Conservation (phyloP, 1,140 invertebrate genomes). For the Chlorops oryzae region DNA sequence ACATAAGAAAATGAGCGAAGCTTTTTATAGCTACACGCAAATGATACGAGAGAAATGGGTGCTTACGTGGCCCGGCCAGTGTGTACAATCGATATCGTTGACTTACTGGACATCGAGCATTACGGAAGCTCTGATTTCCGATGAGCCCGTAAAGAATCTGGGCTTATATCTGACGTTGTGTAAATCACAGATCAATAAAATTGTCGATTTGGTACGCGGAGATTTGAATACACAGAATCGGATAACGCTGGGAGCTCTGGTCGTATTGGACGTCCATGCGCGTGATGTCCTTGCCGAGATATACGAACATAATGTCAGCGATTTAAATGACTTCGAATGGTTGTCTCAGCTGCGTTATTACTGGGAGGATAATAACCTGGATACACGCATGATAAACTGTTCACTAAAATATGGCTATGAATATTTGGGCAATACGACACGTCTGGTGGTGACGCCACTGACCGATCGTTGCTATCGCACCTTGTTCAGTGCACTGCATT, state of each 20-base stretch:
- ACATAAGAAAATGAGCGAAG: slow-evolving; percentile 59
- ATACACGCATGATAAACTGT: slow-evolving; percentile 89
- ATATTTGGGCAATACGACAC: slow-evolving; percentile 84
- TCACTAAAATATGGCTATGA: slow-evolving; percentile 89
- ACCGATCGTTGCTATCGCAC: slow-evolving; percentile 92
- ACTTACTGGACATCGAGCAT: slow-evolving; percentile 86
- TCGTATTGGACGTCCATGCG: slow-evolving; percentile 89
- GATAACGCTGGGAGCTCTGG: slow-evolving; percentile 80
- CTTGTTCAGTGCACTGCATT: slow-evolving; percentile 81
- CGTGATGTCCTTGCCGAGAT: slow-evolving; percentile 75
- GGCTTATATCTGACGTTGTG: slow-evolving; percentile 49
- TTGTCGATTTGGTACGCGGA: slow-evolving; percentile 81
- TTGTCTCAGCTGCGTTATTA: slow-evolving; percentile 82
- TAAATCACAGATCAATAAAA: slow-evolving; percentile 64
- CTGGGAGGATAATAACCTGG: slow-evolving; percentile 74
- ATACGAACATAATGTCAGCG: slow-evolving; percentile 60
- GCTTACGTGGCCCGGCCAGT: slow-evolving; percentile 81
- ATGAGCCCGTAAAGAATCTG: slow-evolving; percentile 47
- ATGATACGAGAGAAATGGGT: slow-evolving; percentile 73
- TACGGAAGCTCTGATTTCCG: slow-evolving; percentile 62
- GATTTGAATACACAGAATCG: slow-evolving; percentile 82
- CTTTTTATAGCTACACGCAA: slow-evolving; percentile 62
- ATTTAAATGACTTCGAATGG: slow-evolving; percentile 85
- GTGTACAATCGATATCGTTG: slow-evolving; percentile 76
- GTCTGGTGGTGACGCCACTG: slow-evolving; percentile 84